phyloP scores from a whole-genome alignment of 2,113 vertebrate genomes.

The Siniperca chuatsi region DNA sequence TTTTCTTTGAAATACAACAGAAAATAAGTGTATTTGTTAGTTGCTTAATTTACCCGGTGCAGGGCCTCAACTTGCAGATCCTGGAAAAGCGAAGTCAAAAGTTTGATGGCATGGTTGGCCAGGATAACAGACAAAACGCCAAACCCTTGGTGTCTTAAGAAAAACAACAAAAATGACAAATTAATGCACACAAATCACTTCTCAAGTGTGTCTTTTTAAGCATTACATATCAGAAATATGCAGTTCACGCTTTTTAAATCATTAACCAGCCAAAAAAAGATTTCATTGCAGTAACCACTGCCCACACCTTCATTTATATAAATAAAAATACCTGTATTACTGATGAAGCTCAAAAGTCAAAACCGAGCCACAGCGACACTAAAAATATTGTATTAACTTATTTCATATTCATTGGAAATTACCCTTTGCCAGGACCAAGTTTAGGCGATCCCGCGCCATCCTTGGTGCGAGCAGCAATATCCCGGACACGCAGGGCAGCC shows the following conservation, averaged over 20 bases:
- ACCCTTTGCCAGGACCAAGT: conserved; percentile 97
- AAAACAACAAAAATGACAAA: background rate
- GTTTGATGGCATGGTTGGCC: conserved; percentile 96
- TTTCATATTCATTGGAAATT: conserved; percentile 44
- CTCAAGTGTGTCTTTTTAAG: background rate
- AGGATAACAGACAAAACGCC: conserved; percentile 95
- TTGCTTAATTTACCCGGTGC: conserved; percentile 87
- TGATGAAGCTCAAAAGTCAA: background rate
- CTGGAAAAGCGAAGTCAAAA: conserved; percentile 96
- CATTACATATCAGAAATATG: background rate
- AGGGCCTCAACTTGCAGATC: conserved; percentile 97
- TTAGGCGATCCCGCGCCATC: conserved; percentile 98
- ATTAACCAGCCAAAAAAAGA: background rate
- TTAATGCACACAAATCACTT: background rate
- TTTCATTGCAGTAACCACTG: background rate
- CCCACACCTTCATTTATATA: background rate
- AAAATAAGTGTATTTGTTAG: background rate
- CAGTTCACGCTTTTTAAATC: background rate
- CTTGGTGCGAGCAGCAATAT: conserved; percentile 94
- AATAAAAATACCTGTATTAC: background rate
- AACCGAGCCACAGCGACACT: background rate
- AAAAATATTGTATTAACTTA: background rate
- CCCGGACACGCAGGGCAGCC: conserved; percentile 94
- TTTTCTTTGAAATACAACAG: background rate
- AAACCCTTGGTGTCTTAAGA: conserved; percentile 94